Percentiles rank a stretch among this genome's conserved stretches.
phyloP scores from a whole-genome alignment of 2,888 invertebrate genomes.

The Troglohyphantes excavatus region DNA sequence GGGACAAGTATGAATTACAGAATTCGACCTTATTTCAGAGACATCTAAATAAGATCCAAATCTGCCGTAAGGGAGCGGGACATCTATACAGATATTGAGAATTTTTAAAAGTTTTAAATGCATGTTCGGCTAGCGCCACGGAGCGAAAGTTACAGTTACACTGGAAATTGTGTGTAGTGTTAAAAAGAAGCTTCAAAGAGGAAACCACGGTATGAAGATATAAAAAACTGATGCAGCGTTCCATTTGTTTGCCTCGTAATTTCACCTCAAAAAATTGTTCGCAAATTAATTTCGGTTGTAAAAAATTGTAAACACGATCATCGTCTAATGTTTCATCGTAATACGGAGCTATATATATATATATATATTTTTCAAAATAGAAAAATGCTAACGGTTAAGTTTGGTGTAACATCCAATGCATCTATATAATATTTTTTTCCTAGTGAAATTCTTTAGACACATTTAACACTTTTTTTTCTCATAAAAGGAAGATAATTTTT shows the following conservation, averaged over 20 bases:
- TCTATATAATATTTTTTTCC: background rate
- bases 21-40: conserved; percentile 58
- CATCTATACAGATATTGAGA: conserved; percentile 73
- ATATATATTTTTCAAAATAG: background rate
- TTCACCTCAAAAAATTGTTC: background rate
- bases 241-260: background rate
- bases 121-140: conserved; percentile 77
- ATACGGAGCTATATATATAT: background rate
- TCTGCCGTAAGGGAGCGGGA: conserved; percentile 26
- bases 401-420: background rate
- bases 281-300: conserved; percentile 32
- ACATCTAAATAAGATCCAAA: conserved; percentile 49
- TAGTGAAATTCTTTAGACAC: conserved; percentile 2
- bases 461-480: conserved; percentile 1
- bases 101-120: conserved; percentile 77
- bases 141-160: conserved; percentile 73
- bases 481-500: conserved; percentile 38
- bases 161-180: conserved; percentile 51
- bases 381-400: conserved; percentile 32
- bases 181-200: conserved; percentile 72
- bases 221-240: conserved; percentile 49
- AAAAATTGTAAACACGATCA: conserved; percentile 23
- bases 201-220: conserved; percentile 56
- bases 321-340: background rate
- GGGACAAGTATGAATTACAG: conserved; percentile 41